phyloP scores from a whole-genome alignment of 2,113 vertebrate genomes.

The Lophura nycthemera region DNA sequence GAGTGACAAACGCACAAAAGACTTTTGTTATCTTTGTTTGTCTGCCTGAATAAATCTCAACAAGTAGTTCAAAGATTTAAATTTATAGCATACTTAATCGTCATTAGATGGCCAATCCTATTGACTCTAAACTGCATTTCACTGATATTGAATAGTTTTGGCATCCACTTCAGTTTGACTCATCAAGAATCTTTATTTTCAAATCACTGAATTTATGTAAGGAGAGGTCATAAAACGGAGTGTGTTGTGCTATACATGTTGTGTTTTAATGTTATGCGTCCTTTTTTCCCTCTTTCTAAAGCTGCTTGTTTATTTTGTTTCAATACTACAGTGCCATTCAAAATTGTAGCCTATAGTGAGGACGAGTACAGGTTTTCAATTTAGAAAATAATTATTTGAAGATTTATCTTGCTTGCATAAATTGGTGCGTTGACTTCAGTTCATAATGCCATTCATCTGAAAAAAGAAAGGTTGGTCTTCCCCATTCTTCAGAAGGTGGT shows the following conservation, averaged over 20 bases:
- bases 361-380: background rate
- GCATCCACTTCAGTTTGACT: conserved; percentile 70
- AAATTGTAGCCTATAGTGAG: background rate
- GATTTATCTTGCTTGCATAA: background rate
- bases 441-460: background rate
- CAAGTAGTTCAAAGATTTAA: conserved; percentile 87
- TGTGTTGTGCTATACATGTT: background rate
- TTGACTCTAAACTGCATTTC: conserved; percentile 74
- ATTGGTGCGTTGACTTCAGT: background rate
- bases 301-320: background rate
- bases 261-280: background rate
- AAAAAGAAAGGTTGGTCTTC: background rate
- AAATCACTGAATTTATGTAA: conserved; percentile 66
- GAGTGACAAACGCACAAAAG: conserved; percentile 88
- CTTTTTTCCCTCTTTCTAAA: background rate
- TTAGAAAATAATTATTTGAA: background rate
- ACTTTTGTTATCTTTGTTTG: conserved; percentile 90
- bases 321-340: background rate
- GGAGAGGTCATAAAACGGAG: conserved; percentile 57
- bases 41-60: conserved; percentile 89
- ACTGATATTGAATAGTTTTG: conserved; percentile 76
- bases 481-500: background rate
- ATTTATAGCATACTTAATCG: conserved; percentile 85
- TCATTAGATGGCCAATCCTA: conserved; percentile 82
- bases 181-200: conserved; percentile 67